phyloP scores from a whole-genome alignment of 1,140 invertebrate genomes.

The Drosophila yakuba region DNA sequence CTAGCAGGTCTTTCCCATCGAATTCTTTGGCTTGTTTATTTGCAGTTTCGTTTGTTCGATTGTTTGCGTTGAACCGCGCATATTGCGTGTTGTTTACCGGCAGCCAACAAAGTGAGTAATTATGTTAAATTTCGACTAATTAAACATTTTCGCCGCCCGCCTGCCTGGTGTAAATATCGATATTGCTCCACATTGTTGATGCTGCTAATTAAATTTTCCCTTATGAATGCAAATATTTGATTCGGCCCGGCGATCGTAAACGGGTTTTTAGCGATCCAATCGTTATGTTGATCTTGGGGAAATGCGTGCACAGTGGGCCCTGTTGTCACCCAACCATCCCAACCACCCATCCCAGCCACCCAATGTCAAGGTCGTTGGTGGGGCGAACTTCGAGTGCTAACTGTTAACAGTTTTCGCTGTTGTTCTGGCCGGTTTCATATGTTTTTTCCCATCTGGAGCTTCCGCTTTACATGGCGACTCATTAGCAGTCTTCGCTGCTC shows the following conservation, averaged over 20 bases:
- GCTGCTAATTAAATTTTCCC: slow-evolving; percentile 75
- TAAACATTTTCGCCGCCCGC: slow-evolving; percentile 53
- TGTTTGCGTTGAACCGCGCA: slow-evolving; percentile 45
- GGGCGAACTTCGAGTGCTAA: slow-evolving; percentile 48
- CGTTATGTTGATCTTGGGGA: slow-evolving; percentile 11
- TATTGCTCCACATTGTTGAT: slow-evolving; percentile 35
- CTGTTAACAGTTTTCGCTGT: slow-evolving; percentile 47
- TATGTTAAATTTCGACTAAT: slow-evolving; percentile 80
- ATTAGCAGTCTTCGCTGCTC: slow-evolving; percentile 42
- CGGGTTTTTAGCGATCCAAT: slow-evolving; percentile 60
- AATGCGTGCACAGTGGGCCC: slow-evolving; percentile 5
- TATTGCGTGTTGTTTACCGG: slow-evolving; percentile 44
- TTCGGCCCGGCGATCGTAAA: slow-evolving; percentile 56
- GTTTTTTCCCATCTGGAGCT: slow-evolving; percentile 36
- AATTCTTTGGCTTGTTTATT: slow-evolving; percentile 15
- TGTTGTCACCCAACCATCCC: slow-evolving; percentile 22
- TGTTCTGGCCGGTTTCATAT: slow-evolving; percentile 1
- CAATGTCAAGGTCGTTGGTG: slow-evolving; percentile 65
- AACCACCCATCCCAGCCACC: not conserved
- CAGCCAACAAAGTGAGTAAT: slow-evolving; percentile 67
- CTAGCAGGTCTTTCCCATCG: slow-evolving; percentile 2
- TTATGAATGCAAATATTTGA: slow-evolving; percentile 74
- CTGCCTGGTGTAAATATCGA: slow-evolving; percentile 15
- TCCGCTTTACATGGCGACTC: slow-evolving; percentile 56
- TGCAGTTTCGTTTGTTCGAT: slow-evolving; percentile 22